A percentile compares a stretch with the other conserved stretches of the same genome.
Conservation (phyloP, 30 jellyfish, hydroid and myxozoan species). For the Aurelia aurita complex sp. Pacific region DNA sequence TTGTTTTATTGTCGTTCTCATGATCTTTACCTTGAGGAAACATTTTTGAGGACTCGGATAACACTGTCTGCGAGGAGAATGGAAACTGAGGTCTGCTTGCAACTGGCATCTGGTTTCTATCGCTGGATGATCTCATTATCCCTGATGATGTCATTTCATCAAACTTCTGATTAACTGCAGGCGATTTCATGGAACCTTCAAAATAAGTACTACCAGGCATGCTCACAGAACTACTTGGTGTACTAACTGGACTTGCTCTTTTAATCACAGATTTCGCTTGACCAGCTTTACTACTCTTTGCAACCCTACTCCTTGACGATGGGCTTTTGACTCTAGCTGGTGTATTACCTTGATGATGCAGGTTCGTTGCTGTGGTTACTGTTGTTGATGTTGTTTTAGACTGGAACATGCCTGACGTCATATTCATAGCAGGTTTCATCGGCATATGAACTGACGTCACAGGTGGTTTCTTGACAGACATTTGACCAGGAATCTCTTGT, state of each 20-base stretch:
- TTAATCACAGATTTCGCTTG: conserved; percentile 43
- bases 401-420: neutral
- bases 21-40: neutral
- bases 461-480: neutral
- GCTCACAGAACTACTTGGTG: neutral
- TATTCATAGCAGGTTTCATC: neutral
- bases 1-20: neutral
- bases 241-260: conserved; percentile 17
- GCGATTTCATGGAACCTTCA: neutral
- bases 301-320: conserved; percentile 1
- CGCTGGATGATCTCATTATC: neutral
- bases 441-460: neutral
- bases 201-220: neutral
- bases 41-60: neutral
- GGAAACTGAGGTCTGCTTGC: neutral
- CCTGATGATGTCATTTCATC: neutral
- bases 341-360: neutral
- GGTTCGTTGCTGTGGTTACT: neutral
- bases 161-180: neutral
- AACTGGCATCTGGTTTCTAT: neutral
- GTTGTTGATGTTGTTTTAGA: neutral
- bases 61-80: neutral
- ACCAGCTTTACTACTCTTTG: conserved; percentile 10
- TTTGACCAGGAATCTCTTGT: neutral
- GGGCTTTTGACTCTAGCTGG: conserved; percentile 4